Conservation (phyloP, 2,113 vertebrate species). For the Etheostoma spectabile region DNA sequence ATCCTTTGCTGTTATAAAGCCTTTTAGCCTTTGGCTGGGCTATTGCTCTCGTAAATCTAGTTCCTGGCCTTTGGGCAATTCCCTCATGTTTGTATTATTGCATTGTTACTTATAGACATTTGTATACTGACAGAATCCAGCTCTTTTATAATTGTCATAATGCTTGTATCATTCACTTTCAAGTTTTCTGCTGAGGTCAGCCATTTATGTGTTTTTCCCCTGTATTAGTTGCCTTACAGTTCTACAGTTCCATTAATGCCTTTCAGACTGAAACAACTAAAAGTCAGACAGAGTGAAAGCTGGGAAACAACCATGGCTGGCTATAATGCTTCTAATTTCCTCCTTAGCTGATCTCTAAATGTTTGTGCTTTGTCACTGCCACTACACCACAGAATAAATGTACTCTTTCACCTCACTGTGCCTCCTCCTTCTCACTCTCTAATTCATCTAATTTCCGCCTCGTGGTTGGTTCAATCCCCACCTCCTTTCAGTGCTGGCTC, state of each 20-base stretch:
- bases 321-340: constrained; percentile 79
- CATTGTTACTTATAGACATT: constrained; percentile 55
- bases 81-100: constrained; percentile 71
- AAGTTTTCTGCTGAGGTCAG: constrained; percentile 19
- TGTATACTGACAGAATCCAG: constrained; percentile 43
- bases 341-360: constrained; percentile 80
- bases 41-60: constrained; percentile 79
- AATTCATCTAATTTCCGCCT: constrained; percentile 82
- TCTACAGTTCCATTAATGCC: constrained; percentile 50
- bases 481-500: constrained; percentile 55
- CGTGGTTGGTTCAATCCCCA: constrained; percentile 61
- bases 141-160: constrained; percentile 18
- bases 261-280: constrained; percentile 48
- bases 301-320: constrained; percentile 45
- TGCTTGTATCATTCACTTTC: constrained; percentile 10
- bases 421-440: constrained; percentile 70
- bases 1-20: constrained; percentile 83
- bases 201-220: constrained; percentile 3
- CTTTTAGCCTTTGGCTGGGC: constrained; percentile 84
- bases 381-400: constrained; percentile 74
- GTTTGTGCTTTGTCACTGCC: constrained; percentile 82
- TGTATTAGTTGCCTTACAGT: constrained; percentile 17
- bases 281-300: constrained; percentile 55
- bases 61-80: constrained; percentile 62
- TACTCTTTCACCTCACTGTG: constrained; percentile 72